Base-by-base conservation (phyloP, 2,113 vertebrate genomes). In the Myotis davidii region DNA sequence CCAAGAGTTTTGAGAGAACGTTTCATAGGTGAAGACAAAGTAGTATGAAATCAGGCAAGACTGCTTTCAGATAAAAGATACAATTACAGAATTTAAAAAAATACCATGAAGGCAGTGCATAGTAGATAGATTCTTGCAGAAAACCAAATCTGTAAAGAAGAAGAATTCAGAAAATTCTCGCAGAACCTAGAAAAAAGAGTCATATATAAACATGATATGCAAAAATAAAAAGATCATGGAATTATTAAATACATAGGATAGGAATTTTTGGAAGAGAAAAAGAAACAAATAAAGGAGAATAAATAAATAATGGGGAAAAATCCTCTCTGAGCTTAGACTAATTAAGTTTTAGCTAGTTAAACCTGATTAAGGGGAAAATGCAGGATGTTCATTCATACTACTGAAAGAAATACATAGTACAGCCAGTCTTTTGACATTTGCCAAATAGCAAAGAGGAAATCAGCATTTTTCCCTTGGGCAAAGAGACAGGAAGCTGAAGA, bases 391-490 rank as follows among this genome's bases (percentile, higher is more conserved):
- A 92, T 96, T 97, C 95, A 95, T 92, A 79, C 92, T 78, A 64
- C 67, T 94, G 92, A 95, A 86, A 94, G 87, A 69, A 93, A 94
- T 93, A 88, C 92, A 96, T 92, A 93, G 94, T 83, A 81, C 83
- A 97, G 84, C 79, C 87, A 94, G 95, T 96, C 90, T 94, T 96
- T 96, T 96, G 92, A 95, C 88, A 96, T 96, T 96, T 97, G 90
- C 90, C 92, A 96, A 96, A 95, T 59, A 96, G 85, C 88, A 97
- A 97, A 96, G 84, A 96, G 76, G 88, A 96, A 97, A 97, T 93
- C 92, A 84, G 87, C 76, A 59, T 79, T 94, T 92, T 96, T 18
- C 90, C 85, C 50, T 90, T 90, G 90, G 70, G 64, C 90, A 94
- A 96, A 85, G 79, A 79, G 76, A 97, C 64, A 96, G 85, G 92